phyloP scores from a whole-genome alignment of 2,797 vertebrate species.

The Enteromius argenteus region DNA sequence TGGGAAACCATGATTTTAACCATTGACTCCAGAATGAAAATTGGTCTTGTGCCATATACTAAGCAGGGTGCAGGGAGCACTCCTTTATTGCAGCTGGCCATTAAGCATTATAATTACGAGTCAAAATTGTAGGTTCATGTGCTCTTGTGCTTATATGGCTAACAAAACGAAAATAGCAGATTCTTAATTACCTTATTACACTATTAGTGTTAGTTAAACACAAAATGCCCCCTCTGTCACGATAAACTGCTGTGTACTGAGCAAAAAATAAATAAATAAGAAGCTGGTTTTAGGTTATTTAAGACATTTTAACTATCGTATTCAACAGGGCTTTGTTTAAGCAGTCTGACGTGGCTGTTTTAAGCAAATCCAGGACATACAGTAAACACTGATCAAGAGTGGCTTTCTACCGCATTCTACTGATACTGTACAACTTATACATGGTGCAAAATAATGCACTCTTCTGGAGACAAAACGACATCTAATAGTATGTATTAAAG shows the following conservation, averaged over 20 bases:
- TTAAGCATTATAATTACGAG: conserved; percentile 48
- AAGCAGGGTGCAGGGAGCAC: conserved; percentile 41
- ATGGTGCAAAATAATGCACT: not conserved
- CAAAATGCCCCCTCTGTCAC: conserved; percentile 16
- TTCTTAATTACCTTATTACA: conserved; percentile 41
- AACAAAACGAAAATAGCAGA: conserved; percentile 33
- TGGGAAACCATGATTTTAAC: conserved; percentile 66
- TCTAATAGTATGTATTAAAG: not conserved
- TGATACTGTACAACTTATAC: not conserved
- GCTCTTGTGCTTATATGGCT: conserved; percentile 32
- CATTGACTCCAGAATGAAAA: conserved; percentile 62
- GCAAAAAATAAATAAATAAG: not conserved
- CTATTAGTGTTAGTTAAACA: conserved; percentile 34
- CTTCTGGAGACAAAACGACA: not conserved
- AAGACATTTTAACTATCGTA: not conserved
- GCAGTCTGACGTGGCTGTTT: not conserved
- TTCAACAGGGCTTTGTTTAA: not conserved
- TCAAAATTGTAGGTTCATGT: conserved; percentile 45
- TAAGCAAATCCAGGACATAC: conserved; percentile 3
- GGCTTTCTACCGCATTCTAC: not conserved
- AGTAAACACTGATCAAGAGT: conserved; percentile 1
- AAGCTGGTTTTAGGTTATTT: not conserved
- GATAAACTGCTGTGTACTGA: not conserved
- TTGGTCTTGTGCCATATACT: conserved; percentile 42
- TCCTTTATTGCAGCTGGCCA: conserved; percentile 46